Conservation (phyloP, 53 echinoderm and acorn worm genomes). For the Hippasteria phrygiana region DNA sequence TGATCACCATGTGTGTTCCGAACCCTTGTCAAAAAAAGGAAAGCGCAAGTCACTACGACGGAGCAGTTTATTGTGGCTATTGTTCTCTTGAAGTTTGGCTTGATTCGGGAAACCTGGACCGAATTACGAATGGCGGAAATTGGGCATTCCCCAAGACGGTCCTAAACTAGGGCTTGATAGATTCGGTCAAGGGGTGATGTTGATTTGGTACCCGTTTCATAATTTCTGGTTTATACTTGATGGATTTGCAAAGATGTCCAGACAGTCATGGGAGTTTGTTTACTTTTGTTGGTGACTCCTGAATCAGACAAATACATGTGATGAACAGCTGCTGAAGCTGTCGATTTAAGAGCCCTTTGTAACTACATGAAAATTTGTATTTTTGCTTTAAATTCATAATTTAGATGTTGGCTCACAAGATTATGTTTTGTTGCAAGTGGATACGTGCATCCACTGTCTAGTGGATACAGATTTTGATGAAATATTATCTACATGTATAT, state of each 20-base stretch:
- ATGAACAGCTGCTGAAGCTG: too few relatives aligned
- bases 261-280: neutral
- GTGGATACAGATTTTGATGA: too few relatives aligned
- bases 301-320: too few relatives aligned
- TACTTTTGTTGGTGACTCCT: too few relatives aligned
- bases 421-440: too few relatives aligned
- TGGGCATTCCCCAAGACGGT: conserved; percentile 23
- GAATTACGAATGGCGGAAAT: conserved; percentile 38
- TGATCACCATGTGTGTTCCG: neutral
- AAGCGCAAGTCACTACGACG: conserved; percentile 62
- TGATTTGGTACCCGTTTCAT: neutral
- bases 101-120: neutral
- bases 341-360: too few relatives aligned
- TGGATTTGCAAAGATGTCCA: neutral
- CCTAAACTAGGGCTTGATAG: conserved; percentile 5
- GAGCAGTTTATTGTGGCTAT: conserved; percentile 16
- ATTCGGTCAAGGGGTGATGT: neutral
- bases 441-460: too few relatives aligned
- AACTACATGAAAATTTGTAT: too few relatives aligned
- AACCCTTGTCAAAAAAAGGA: conserved; percentile 9
- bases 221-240: neutral
- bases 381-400: too few relatives aligned
- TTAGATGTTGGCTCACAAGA: too few relatives aligned
- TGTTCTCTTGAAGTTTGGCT: neutral
- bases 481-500: too few relatives aligned